phyloP scores from a whole-genome alignment of 2,113 vertebrate species.

The Pampusana beccarii region DNA sequence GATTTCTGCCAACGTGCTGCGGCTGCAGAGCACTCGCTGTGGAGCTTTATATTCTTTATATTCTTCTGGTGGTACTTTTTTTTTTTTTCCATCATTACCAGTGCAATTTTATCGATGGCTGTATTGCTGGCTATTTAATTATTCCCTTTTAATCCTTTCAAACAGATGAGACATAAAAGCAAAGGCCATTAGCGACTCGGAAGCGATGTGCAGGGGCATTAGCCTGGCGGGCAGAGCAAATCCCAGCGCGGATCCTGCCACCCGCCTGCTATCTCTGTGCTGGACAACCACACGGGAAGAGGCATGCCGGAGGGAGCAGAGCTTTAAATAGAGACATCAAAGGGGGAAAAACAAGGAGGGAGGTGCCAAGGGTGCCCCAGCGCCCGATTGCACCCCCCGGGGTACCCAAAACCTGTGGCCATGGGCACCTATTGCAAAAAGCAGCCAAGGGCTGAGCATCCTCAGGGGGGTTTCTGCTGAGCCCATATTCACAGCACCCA shows the following conservation, averaged over 20 bases:
- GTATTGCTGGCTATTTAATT: constrained; percentile 30
- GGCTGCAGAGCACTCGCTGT: rapidly evolving
- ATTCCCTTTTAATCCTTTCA: constrained; percentile 36
- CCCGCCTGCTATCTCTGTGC: rapidly evolving
- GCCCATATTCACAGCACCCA: not conserved
- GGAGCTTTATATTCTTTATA: not conserved
- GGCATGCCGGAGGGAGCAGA: not conserved
- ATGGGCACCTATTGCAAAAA: rapidly evolving
- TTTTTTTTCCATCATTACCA: not conserved
- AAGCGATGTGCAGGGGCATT: not conserved
- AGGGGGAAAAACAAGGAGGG: not conserved
- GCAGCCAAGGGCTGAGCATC: not conserved
- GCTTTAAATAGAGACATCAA: constrained; percentile 1
- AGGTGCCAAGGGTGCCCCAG: not conserved
- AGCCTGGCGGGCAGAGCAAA: not conserved
- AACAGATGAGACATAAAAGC: constrained; percentile 22
- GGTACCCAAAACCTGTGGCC: rapidly evolving
- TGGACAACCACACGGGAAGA: not conserved
- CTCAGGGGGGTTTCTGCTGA: not conserved
- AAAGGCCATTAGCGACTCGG: not conserved
- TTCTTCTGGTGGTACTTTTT: not conserved
- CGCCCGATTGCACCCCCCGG: not conserved
- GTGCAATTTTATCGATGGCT: not conserved
- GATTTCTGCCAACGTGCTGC: not conserved
- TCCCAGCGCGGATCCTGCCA: not conserved